Conservation (phyloP, 2,797 vertebrate species). For the Remorina albescens region DNA sequence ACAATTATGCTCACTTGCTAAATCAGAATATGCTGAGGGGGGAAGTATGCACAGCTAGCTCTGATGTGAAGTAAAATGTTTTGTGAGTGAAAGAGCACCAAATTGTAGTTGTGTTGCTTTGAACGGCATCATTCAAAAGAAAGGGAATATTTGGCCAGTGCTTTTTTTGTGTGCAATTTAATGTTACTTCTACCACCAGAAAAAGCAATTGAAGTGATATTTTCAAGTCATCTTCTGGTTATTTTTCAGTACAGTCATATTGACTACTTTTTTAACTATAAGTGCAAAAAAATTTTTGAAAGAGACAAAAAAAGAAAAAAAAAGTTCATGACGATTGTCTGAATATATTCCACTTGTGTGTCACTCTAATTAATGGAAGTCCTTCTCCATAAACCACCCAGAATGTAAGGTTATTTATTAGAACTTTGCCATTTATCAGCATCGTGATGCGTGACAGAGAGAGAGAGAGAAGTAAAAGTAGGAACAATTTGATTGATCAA, state of each 20-base stretch:
- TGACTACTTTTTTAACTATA: too few species aligned
- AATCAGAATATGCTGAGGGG: background rate
- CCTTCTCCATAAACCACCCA: conserved; percentile 52
- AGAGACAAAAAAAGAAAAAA: too few species aligned
- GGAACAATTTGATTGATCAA: conserved; percentile 80
- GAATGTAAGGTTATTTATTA: conserved; percentile 73
- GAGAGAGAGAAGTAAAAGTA: conserved; percentile 61
- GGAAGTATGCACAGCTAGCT: background rate
- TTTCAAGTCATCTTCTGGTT: background rate
- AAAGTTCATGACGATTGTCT: conserved; percentile 57
- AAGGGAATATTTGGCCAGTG: background rate
- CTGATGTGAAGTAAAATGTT: background rate
- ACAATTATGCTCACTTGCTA: too few species aligned
- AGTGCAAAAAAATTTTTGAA: too few species aligned
- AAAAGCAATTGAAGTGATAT: background rate
- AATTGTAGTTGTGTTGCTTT: background rate
- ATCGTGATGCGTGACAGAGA: conserved; percentile 68
- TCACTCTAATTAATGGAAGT: conserved; percentile 72
- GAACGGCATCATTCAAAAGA: background rate
- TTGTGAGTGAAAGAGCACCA: background rate
- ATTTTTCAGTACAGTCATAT: background rate
- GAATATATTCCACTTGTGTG: conserved; percentile 68
- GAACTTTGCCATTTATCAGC: conserved; percentile 68
- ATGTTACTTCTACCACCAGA: too few species aligned
- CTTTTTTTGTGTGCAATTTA: background rate